phyloP scores from a whole-genome alignment of 2,797 vertebrate species.

The Lophotriccus pileatus region DNA sequence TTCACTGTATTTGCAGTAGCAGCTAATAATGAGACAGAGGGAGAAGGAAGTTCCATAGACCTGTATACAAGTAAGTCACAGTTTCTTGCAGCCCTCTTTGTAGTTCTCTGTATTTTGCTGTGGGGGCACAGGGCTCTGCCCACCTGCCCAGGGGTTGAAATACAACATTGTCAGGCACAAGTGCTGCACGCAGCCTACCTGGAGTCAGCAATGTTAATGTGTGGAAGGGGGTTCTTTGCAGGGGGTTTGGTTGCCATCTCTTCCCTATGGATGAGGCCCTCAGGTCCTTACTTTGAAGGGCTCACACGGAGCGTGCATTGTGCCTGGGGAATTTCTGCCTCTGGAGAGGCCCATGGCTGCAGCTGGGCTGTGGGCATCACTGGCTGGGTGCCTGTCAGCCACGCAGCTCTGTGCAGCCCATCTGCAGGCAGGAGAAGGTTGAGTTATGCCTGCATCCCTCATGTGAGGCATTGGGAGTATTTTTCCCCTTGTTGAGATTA shows the following conservation, averaged over 20 bases:
- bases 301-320: rapidly evolving
- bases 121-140: background rate
- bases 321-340: rapidly evolving
- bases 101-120: rapidly evolving
- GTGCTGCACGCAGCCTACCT: rapidly evolving
- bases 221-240: background rate
- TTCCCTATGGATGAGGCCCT: background rate
- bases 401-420: background rate
- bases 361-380: background rate
- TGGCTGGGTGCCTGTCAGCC: background rate
- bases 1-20: slow-evolving; percentile 42
- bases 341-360: rapidly evolving
- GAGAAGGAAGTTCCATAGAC: rapidly evolving
- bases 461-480: rapidly evolving
- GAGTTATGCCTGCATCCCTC: background rate
- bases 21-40: background rate
- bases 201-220: background rate
- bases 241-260: rapidly evolving
- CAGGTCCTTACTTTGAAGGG: background rate
- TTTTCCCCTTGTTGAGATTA: background rate
- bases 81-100: rapidly evolving
- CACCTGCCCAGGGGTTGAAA: background rate
- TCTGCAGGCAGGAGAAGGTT: background rate
- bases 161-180: rapidly evolving
- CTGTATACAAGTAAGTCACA: background rate